Base-by-base conservation (phyloP, 2,888 invertebrate genomes). In the Scaptomyza tumidula region DNA sequence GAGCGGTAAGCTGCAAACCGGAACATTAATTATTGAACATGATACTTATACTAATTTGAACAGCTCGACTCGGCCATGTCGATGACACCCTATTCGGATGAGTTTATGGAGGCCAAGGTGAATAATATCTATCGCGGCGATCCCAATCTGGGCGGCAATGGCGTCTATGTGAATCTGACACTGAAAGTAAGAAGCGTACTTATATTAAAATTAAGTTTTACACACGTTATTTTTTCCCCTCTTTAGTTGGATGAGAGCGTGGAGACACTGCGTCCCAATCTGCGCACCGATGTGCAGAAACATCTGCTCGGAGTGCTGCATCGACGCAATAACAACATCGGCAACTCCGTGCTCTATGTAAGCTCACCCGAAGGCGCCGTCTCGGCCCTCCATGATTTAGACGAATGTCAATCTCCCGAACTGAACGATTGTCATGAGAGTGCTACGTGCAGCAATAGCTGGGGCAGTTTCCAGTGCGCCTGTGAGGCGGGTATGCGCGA, bases 51-150 rank as follows among this genome's bases (percentile, higher is more conserved):
- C 5, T 11, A 5, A 0, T 16, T 1, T 0, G 5, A n/a, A 0
- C 90, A 98, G 97, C 94, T 98, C 89, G 97, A 97, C 91, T 97
- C 97, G 0, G 96, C 97, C 0, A 96, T 98, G 94, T 96, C 97
- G 0, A 97, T 97, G 96, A 98, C 98, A 0, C 97, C 97, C 0
- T 96, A 97, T 89, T 96, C 97, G 0, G 96, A 97, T 84, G 96
- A 96, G 83, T 98, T 97, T 90, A 94, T 98, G 90, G 95, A 96
- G 44, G 95, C 96, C 0, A 94, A 94, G 57, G 95, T 98, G 1
- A 97, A 97, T 90, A 94, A 94, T 13, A 95, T 98, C 9, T 96
- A 96, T 89, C 93, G 94, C 11, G 96, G 95, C 0, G 96, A 96
- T 68, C 93, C 95, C 11, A 93, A 93, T 53, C 93, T 94, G 75